A percentile compares a stretch with the other conserved stretches of the same genome.
phyloP scores from a whole-genome alignment of 1,140 invertebrate species.

The Linepithema humile region DNA sequence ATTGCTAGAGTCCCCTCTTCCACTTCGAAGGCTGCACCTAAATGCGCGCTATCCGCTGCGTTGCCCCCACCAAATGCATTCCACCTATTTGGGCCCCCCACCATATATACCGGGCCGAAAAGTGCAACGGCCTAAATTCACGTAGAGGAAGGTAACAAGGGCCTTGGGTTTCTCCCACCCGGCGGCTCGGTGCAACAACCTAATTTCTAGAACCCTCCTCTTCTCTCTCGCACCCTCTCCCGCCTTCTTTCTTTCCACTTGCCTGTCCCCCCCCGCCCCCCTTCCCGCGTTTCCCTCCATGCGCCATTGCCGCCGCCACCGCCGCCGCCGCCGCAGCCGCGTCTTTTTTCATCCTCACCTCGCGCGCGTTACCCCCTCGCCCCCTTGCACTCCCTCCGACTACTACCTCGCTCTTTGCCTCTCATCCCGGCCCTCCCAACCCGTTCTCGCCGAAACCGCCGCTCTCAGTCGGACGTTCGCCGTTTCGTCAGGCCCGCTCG shows the following conservation, averaged over 20 bases:
- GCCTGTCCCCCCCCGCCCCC: slow-evolving; percentile 35
- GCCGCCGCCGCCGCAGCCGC: slow-evolving; percentile 49
- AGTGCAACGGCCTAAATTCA: slow-evolving; percentile 85
- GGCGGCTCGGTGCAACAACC: slow-evolving; percentile 83
- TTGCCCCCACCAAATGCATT: slow-evolving; percentile 70
- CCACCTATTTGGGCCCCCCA: slow-evolving; percentile 76
- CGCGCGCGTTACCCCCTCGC: slow-evolving; percentile 36
- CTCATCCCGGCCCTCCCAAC: slow-evolving; percentile 17
- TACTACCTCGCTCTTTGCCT: slow-evolving; percentile 53
- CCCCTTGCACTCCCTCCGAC: slow-evolving; percentile 36
- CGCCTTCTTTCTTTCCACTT: slow-evolving; percentile 48
- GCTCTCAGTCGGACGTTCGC: slow-evolving; percentile 59
- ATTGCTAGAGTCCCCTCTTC: slow-evolving; percentile 80
- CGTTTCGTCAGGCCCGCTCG: slow-evolving; percentile 59
- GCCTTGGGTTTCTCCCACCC: slow-evolving; percentile 82
- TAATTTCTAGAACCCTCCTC: slow-evolving; percentile 83
- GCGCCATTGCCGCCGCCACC: slow-evolving; percentile 35
- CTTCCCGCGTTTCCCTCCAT: slow-evolving; percentile 28
- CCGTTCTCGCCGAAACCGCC: slow-evolving; percentile 37
- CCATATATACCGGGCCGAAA: slow-evolving; percentile 76
- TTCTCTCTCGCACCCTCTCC: slow-evolving; percentile 59
- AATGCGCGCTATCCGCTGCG: slow-evolving; percentile 77
- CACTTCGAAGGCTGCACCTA: slow-evolving; percentile 73
- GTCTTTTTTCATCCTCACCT: slow-evolving; percentile 57
- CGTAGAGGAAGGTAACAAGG: slow-evolving; percentile 81